Evolutionary conservation across 2,888 invertebrate species (phyloP).

Genomic region (Aspidapion aeneum): DNA sequence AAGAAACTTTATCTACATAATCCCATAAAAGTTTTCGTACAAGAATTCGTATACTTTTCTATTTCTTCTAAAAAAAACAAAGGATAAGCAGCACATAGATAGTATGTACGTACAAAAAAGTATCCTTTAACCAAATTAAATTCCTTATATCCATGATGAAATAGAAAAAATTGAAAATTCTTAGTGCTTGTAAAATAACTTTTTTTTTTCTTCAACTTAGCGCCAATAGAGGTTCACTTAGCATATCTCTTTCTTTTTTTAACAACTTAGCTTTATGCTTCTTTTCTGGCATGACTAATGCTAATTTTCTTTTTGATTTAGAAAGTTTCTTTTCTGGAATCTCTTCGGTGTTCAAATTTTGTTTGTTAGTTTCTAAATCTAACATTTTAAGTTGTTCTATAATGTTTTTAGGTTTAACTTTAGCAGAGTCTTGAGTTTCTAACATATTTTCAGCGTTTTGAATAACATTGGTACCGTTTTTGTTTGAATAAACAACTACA

Average conservation of each 20-base stretch:
- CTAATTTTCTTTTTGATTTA: slow-evolving; percentile 64
- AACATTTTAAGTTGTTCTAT: slow-evolving; percentile 74
- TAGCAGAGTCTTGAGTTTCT: slow-evolving; percentile 16
- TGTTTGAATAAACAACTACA: slow-evolving; percentile 80
- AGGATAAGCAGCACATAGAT: no score
- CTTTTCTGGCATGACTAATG: slow-evolving; percentile 53
- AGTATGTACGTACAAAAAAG: no score
- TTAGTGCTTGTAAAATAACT: no score
- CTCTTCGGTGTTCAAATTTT: slow-evolving; percentile 14
- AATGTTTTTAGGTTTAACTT: slow-evolving; percentile 63
- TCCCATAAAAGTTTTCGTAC: no score
- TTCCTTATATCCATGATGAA: no score
- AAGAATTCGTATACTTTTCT: no score
- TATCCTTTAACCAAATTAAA: no score
- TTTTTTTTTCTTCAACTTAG: slow-evolving; percentile 54
- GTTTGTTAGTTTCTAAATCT: slow-evolving; percentile 50
- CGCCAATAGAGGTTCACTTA: slow-evolving; percentile 62
- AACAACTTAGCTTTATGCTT: slow-evolving; percentile 51
- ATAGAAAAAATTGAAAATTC: no score
- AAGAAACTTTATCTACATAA: no score
- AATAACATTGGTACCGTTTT: slow-evolving; percentile 57
- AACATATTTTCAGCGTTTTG: slow-evolving; percentile 40
- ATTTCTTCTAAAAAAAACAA: no score
- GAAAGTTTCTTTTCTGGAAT: slow-evolving; percentile 50
- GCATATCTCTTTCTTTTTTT: slow-evolving; percentile 47